phyloP scores from a whole-genome alignment of 2,888 invertebrate species.

The Dyspetes luteomarginatus region DNA sequence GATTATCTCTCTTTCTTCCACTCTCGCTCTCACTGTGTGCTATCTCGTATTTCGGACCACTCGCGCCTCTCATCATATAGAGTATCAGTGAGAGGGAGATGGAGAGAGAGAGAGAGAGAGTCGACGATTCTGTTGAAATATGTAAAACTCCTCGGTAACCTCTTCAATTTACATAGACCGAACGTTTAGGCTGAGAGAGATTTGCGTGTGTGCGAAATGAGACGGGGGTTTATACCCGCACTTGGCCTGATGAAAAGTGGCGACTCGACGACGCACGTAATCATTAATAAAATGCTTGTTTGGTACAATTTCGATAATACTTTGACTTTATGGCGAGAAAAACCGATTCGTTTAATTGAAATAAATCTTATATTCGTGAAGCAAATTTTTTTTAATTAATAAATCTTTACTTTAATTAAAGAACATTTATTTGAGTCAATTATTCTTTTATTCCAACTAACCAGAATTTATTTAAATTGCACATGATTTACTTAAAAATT shows the following conservation, averaged over 20 bases:
- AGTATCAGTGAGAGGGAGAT: too few species aligned
- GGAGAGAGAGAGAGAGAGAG: conserved; percentile 52
- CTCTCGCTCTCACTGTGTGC: conserved; percentile 53
- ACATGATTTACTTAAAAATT: too few species aligned
- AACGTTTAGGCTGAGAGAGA: conserved; percentile 61
- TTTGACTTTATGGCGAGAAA: not conserved
- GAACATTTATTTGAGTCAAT: too few species aligned
- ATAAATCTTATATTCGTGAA: not conserved
- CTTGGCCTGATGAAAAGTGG: conserved; percentile 75
- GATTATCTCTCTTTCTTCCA: too few species aligned
- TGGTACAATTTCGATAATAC: not conserved
- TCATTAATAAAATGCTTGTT: conserved; percentile 38
- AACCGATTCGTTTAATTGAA: not conserved
- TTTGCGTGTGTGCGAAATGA: conserved; percentile 7
- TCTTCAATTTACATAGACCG: conserved; percentile 82
- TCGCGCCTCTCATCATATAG: conserved; percentile 44
- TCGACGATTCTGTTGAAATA: conserved; percentile 80
- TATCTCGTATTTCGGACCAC: conserved; percentile 46
- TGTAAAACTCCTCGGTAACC: conserved; percentile 82
- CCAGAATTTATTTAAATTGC: too few species aligned
- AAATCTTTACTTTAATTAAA: too few species aligned
- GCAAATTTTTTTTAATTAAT: not conserved
- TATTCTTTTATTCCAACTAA: too few species aligned
- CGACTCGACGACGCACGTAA: conserved; percentile 35
- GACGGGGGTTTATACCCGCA: conserved; percentile 9